Base-by-base conservation (phyloP, 1,140 invertebrate species). In the Aradophagus sp. region DNA sequence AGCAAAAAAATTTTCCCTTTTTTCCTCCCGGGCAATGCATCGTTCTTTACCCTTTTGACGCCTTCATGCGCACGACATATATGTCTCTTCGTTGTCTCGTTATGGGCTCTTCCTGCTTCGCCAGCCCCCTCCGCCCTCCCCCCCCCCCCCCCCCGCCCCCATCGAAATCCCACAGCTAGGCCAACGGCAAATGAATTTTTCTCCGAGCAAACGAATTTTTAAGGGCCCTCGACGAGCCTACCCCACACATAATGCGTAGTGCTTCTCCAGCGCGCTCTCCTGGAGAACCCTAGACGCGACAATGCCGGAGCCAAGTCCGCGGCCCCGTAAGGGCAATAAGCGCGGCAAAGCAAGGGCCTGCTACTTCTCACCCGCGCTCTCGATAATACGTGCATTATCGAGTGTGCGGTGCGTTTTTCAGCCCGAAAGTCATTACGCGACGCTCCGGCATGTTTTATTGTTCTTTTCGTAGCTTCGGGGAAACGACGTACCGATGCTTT, bases 131-230 rank as follows among this genome's bases (percentile, higher is more conserved):
- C 48, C 17, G 5, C 27, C 26, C 27, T n/a, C n/a, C n/a, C n/a
- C n/a, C n/a, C n/a, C 32, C 34, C 10, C 11, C 17, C 8, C 48
- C 17, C 5, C 27, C 26, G 17, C 47, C 19, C 20, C 20, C 11
- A 58, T 45, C 41, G 56, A 61, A 26, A 16, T 19, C 27, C 14
- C 27, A 56, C n/a, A 47, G 44, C 52, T 42, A 55, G 61, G n/a
- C n/a, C 58, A 55, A 69, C 41, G 62, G 78, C 76, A 79, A 82
- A 82, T 82, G 77, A 81, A 81, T 83, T 83, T 80, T 81, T 80
- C 78, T n/a, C 77, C 76, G 67, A 76, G 78, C 77, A 80, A 76
- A 79, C 78, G 78, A 81, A 79, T 78, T 63, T 68, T 80, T 71
- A 48, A 81, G 80, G 58, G 53, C 52, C 32, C 80, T 81, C 68